phyloP scores from a whole-genome alignment of 2,797 vertebrate genomes.

The Hypotaenidia okinawae region DNA sequence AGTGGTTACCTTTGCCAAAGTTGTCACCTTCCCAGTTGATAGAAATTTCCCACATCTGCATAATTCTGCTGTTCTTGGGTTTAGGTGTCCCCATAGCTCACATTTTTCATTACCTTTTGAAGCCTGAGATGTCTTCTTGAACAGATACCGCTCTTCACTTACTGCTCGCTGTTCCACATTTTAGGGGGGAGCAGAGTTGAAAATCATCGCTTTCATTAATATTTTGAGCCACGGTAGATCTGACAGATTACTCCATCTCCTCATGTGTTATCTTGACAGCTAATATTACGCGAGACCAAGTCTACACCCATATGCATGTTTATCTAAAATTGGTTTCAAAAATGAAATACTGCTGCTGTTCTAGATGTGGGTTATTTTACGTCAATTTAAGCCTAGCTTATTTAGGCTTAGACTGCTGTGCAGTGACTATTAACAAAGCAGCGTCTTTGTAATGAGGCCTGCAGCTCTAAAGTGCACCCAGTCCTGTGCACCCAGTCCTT shows the following conservation, averaged over 20 bases:
- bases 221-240: background rate
- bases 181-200: background rate
- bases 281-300: background rate
- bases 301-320: background rate
- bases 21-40: background rate
- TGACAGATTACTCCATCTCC: background rate
- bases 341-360: background rate
- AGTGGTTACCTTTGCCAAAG: background rate
- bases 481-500: background rate
- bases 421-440: background rate
- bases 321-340: slow-evolving; percentile 40
- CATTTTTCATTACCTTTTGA: background rate
- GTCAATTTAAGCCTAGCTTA: background rate
- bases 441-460: background rate
- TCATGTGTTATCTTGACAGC: slow-evolving; percentile 21
- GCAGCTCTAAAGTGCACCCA: background rate
- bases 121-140: background rate
- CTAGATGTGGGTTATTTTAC: background rate
- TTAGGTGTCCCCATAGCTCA: background rate
- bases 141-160: background rate
- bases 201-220: background rate
- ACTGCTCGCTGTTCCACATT: background rate
- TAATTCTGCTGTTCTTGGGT: background rate
- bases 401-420: background rate
- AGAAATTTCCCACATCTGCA: background rate